Evolutionary conservation across 2,888 invertebrate species (phyloP).

Genomic region (Coremacera marginata): DNA sequence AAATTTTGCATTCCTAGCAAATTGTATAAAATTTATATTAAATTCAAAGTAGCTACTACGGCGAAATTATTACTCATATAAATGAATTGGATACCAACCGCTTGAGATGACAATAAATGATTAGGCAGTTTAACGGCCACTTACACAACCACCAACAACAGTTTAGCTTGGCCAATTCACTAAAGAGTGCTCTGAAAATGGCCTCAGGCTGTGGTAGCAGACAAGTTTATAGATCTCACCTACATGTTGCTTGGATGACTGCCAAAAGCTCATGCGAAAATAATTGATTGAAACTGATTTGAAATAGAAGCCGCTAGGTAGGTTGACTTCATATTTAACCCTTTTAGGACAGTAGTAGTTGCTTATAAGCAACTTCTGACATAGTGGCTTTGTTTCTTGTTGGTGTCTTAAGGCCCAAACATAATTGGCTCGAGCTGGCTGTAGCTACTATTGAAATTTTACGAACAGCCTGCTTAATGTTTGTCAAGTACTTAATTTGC

Average conservation of each 20-base stretch:
- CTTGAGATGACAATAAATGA: slow-evolving; percentile 14
- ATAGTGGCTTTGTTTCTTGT: too few relatives aligned
- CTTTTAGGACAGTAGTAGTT: too few relatives aligned
- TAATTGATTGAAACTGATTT: slow-evolving; percentile 40
- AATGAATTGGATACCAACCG: not conserved
- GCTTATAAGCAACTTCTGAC: too few relatives aligned
- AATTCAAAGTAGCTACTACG: not conserved
- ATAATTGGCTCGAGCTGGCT: too few relatives aligned
- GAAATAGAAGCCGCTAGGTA: slow-evolving; percentile 15
- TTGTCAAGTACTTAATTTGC: too few relatives aligned
- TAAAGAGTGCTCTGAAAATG: too few relatives aligned
- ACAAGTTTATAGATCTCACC: not conserved
- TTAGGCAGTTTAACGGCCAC: not conserved
- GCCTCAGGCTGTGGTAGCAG: not conserved
- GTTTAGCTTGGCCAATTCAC: not conserved
- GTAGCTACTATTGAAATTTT: too few relatives aligned
- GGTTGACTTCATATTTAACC: not conserved
- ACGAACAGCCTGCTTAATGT: too few relatives aligned
- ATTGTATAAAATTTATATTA: too few relatives aligned
- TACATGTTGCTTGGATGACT: slow-evolving; percentile 25
- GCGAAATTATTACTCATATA: not conserved
- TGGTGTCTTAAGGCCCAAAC: too few relatives aligned
- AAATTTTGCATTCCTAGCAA: too few relatives aligned
- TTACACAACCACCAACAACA: not conserved
- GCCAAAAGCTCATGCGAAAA: slow-evolving; percentile 37